phyloP scores from a whole-genome alignment of 2,113 vertebrate genomes.

The Phyllopteryx taeniolatus region DNA sequence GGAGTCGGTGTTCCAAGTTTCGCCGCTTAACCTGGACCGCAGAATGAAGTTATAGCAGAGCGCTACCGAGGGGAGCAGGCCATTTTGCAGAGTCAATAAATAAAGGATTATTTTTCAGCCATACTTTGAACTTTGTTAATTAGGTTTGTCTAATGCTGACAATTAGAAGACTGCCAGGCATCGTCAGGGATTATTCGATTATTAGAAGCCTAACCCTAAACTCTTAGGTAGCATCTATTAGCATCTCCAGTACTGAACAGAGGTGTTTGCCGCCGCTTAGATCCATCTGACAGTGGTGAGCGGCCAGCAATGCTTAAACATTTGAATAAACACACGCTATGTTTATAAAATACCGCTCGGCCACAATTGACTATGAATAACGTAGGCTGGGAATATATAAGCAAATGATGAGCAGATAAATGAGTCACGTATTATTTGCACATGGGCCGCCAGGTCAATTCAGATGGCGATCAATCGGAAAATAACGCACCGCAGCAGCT shows the following conservation, averaged over 20 bases:
- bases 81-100: not conserved
- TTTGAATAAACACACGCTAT: slow-evolving; percentile 20
- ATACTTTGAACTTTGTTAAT: too few species aligned
- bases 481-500: not conserved
- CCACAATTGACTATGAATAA: not conserved
- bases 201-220: not conserved
- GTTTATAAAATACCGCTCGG: not conserved
- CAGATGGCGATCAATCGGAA: not conserved
- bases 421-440: not conserved
- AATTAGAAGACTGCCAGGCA: not conserved
- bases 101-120: not conserved
- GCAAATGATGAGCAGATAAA: not conserved
- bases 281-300: not conserved
- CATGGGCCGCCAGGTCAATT: not conserved
- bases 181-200: not conserved
- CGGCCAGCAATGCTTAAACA: slow-evolving; percentile 20
- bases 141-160: not conserved
- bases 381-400: slow-evolving; percentile 4
- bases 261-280: slow-evolving; percentile 2
- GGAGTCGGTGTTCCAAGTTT: not conserved
- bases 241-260: not conserved
- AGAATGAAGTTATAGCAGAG: not conserved
- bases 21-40: not conserved
- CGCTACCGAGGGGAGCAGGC: too few species aligned
- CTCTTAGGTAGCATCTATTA: too few species aligned